Base-by-base conservation (phyloP, 2,888 invertebrate species). In the Xanthia togata region DNA sequence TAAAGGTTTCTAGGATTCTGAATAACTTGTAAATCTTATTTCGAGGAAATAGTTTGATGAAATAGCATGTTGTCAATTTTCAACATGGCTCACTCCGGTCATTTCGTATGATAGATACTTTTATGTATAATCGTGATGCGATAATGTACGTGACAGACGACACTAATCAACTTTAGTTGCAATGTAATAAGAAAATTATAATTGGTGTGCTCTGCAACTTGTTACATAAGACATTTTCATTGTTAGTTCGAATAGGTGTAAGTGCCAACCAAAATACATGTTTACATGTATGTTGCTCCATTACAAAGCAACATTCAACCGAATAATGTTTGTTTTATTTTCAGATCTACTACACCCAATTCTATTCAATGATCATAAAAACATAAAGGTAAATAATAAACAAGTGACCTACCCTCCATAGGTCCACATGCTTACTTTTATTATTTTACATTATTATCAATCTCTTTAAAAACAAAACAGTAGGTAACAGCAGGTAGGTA, bases 41-140 rank as follows among this genome's bases (percentile, higher is more conserved):
- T 79, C 74, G 75, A 73, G 50, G 70, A 82, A 80, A 73, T 77
- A 53, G 70, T 55, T 75, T 70, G 47, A 73, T 79, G 79, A 84
- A 87, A 79, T 91, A 92, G 90, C 91, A 90, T 92, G 89, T 92
- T 93, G 90, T 91, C 85, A 91, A 92, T 93, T 93, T 94, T 92
- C 95, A 95, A 95, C 93, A 95, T 95, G 95, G 95, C 95, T 92
- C 92, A 89, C 92, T 90, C 89, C 90, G 89, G 91, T 90, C 89
- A 87, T 85, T 90, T 89, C 71, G 80, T 87, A 85, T 89, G 84
- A 86, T 89, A 90, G 83, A 85, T 90, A 89, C 83, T 87, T 87
- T 81, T 85, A 87, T 79, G 79, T 90, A 84, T 86, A 88, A 88
- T 83, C 87, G 86, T 81, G 77, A 83, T 88, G 86, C 79, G 78